Conservation (phyloP, 2,888 invertebrate genomes). For the Caenorhabditis imperialis region DNA sequence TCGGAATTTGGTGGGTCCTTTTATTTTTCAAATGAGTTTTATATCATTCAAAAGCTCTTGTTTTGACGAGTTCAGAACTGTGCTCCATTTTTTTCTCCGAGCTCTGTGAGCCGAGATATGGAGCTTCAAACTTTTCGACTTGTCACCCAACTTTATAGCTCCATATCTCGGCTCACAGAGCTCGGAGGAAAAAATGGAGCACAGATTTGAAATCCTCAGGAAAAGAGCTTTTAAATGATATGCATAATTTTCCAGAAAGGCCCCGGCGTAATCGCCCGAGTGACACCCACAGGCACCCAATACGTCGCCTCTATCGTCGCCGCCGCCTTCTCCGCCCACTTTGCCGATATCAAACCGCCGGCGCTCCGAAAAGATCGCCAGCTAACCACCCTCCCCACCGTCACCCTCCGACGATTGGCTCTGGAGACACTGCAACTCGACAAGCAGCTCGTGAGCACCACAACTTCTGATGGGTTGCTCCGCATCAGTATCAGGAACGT, state of each 20-base stretch:
- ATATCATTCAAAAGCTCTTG: neutral
- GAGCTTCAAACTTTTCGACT: too few relatives aligned
- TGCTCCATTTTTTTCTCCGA: too few relatives aligned
- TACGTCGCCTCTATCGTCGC: constrained; percentile 71
- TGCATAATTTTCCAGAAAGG: constrained; percentile 67
- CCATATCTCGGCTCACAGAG: too few relatives aligned
- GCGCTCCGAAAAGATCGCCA: constrained; percentile 22
- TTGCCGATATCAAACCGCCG: constrained; percentile 52
- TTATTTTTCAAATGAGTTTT: neutral
- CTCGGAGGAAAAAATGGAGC: too few relatives aligned
- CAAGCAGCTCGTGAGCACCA: constrained; percentile 33
- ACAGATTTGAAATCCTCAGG: too few relatives aligned
- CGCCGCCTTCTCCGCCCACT: constrained; percentile 64
- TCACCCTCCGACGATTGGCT: constrained; percentile 23
- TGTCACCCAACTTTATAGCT: too few relatives aligned
- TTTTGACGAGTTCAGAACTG: neutral
- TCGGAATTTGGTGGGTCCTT: constrained; percentile 23
- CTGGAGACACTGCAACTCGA: constrained; percentile 46
- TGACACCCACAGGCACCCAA: constrained; percentile 68
- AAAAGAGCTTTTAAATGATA: too few relatives aligned
- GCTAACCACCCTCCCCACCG: constrained; percentile 21
- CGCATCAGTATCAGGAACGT: constrained; percentile 24
- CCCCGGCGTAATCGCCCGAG: constrained; percentile 68
- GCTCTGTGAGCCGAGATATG: too few relatives aligned
- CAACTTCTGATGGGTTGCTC: constrained; percentile 25